phyloP scores from a whole-genome alignment of 2,888 invertebrate species.

The Habrosyne pyritoides region DNA sequence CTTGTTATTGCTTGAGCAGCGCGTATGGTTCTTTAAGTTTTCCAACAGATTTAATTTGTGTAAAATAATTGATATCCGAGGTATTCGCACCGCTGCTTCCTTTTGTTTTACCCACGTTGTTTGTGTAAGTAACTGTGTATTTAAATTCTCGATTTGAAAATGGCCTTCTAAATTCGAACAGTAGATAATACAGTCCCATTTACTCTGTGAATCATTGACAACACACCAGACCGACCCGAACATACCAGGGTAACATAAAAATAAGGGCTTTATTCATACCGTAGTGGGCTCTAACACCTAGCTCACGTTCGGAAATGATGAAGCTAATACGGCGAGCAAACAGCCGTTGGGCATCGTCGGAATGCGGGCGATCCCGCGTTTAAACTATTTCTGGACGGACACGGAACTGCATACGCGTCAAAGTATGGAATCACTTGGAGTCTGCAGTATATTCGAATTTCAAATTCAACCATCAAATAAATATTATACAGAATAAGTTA shows the following conservation, averaged over 20 bases:
- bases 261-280: constrained; percentile 17
- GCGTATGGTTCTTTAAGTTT: neutral
- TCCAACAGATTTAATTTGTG: neutral
- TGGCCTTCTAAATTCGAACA: neutral
- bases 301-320: constrained; percentile 26
- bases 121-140: neutral
- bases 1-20: constrained; percentile 15
- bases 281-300: constrained; percentile 21
- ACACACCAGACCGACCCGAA: neutral
- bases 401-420: constrained; percentile 53
- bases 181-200: too few species aligned
- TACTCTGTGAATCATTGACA: neutral
- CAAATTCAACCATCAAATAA: neutral
- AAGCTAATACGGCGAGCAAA: constrained; percentile 53
- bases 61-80: neutral
- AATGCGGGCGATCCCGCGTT: constrained; percentile 58
- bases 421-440: constrained; percentile 33
- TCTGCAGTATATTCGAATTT: constrained; percentile 19
- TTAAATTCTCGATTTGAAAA: neutral
- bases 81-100: too few species aligned
- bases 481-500: neutral
- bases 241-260: neutral
- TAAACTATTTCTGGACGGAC: constrained; percentile 67
- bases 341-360: constrained; percentile 46
- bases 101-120: too few species aligned